Base-by-base conservation (phyloP, 2,797 vertebrate species). In the Sarcoramphus papa region DNA sequence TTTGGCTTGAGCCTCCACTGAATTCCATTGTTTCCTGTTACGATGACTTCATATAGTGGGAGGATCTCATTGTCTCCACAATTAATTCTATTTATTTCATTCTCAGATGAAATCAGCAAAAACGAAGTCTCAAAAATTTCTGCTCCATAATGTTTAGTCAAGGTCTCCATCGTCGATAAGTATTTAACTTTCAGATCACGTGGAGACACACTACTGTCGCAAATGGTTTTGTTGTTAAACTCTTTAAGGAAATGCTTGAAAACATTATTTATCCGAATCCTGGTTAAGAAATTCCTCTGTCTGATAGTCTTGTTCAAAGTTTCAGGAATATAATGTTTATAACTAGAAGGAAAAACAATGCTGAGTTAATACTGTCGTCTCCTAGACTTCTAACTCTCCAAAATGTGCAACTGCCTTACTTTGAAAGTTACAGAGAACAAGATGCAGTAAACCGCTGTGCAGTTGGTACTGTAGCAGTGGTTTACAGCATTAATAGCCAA, bases 111-210 rank as follows among this genome's bases (percentile, higher is more conserved):
- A 24, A 99, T 98, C 56, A 96, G 86, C 68, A 99, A 80, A 3
- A 85, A 97, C 0, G 95, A 81, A 7, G 99, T 98, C 97, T 99
- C 98, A 59, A 99, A 98, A 54, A 98, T 95, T 97, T 99, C 99
- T 5, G 98, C 98, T 89, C 99, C 99, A 9, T 99, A 98, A 94
- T 98, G 97, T 21, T 98, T 98, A 27, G 99, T 99, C 93, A 99
- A 96, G 1, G 99, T 99, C 97, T 99, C 99, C 97, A 99, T 97
- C 1, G 99, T 99, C 59, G 99, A 99, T 90, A 99, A 97, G 97
- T 99, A 99, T 95, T 99, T 99, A 64, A 99, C 99, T 91, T 99
- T 99, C 94, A 99, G 98, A 86, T 99, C 99, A 8, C 99, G 99
- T 0, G 97, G 97, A 3, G 98, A 98, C 93, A 99, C 99, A 7